Evolutionary conservation across 2,888 invertebrate genomes (phyloP).

Genomic region (Congeria kusceri): DNA sequence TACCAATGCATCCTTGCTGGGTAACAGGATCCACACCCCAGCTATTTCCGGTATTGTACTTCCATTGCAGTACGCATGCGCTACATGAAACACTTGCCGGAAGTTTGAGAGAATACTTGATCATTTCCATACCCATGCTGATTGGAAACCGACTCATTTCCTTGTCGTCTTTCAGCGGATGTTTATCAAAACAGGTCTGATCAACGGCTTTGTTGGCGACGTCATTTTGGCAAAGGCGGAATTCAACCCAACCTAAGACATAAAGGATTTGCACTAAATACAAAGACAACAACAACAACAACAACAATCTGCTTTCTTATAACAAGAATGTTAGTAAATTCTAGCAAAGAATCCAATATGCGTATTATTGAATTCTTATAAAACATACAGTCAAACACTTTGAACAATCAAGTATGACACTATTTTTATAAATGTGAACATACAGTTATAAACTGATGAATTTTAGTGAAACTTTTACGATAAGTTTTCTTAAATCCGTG

Average conservation of each 20-base stretch:
- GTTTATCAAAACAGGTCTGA: slow-evolving; percentile 76
- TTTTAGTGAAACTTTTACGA: too few relatives aligned
- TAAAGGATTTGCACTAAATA: too few relatives aligned
- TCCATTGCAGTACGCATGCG: slow-evolving; percentile 95
- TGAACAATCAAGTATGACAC: too few relatives aligned
- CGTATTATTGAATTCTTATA: too few relatives aligned
- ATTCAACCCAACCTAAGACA: slow-evolving; percentile 46
- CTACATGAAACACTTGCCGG: slow-evolving; percentile 92
- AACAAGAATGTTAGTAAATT: too few relatives aligned
- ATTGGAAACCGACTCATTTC: slow-evolving; percentile 33
- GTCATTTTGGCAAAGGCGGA: slow-evolving; percentile 49
- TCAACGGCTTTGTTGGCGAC: slow-evolving; percentile 50
- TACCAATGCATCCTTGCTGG: slow-evolving; percentile 35
- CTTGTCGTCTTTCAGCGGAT: slow-evolving; percentile 49
- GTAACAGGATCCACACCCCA: slow-evolving; percentile 43
- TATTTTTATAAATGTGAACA: too few relatives aligned
- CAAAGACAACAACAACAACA: too few relatives aligned
- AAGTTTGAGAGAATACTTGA: slow-evolving; percentile 84
- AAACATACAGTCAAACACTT: too few relatives aligned
- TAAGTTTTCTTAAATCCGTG: too few relatives aligned
- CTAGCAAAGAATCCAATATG: too few relatives aligned
- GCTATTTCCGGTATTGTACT: slow-evolving; percentile 90
- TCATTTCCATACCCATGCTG: background rate
- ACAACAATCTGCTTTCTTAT: too few relatives aligned
- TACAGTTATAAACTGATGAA: too few relatives aligned